Percentiles rank a stretch among this genome's conserved stretches.
Evolutionary conservation across 2,797 vertebrate genomes (phyloP).

Genomic region (Knipowitschia caucasica): DNA sequence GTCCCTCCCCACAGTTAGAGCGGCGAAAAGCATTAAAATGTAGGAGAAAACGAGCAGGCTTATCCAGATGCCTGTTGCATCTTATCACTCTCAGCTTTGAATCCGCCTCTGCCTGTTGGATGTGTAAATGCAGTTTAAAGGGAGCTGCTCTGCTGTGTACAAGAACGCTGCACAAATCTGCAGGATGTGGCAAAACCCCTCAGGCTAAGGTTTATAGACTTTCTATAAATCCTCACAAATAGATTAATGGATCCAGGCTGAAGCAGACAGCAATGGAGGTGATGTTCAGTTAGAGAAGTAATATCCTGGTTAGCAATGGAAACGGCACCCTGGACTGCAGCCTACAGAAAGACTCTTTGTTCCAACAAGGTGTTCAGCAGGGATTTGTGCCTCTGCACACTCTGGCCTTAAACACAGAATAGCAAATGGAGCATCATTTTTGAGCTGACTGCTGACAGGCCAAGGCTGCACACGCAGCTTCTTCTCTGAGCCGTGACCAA

Average conservation of each 20-base stretch:
- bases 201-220: slow-evolving; percentile 59
- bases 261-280: slow-evolving; percentile 50
- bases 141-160: slow-evolving; percentile 32
- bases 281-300: slow-evolving; percentile 54
- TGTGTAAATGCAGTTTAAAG: slow-evolving; percentile 44
- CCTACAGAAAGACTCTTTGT: slow-evolving; percentile 60
- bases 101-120: slow-evolving; percentile 31
- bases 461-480: slow-evolving; percentile 59
- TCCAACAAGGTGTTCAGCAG: slow-evolving; percentile 63
- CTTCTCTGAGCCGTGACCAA: slow-evolving; percentile 53
- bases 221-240: slow-evolving; percentile 66
- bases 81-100: slow-evolving; percentile 54
- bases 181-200: slow-evolving; percentile 56
- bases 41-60: slow-evolving; percentile 44
- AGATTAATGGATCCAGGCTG: slow-evolving; percentile 55
- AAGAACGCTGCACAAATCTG: slow-evolving; percentile 43
- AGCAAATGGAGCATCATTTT: slow-evolving; percentile 66
- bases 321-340: slow-evolving; percentile 30
- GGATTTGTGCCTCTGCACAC: slow-evolving; percentile 55
- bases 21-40: slow-evolving; percentile 39
- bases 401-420: slow-evolving; percentile 66
- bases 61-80: slow-evolving; percentile 54
- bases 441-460: slow-evolving; percentile 60
- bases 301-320: slow-evolving; percentile 44
- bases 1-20: slow-evolving; percentile 21